Base-by-base conservation (phyloP, 2,888 invertebrate genomes). In the Ophion costatus region DNA sequence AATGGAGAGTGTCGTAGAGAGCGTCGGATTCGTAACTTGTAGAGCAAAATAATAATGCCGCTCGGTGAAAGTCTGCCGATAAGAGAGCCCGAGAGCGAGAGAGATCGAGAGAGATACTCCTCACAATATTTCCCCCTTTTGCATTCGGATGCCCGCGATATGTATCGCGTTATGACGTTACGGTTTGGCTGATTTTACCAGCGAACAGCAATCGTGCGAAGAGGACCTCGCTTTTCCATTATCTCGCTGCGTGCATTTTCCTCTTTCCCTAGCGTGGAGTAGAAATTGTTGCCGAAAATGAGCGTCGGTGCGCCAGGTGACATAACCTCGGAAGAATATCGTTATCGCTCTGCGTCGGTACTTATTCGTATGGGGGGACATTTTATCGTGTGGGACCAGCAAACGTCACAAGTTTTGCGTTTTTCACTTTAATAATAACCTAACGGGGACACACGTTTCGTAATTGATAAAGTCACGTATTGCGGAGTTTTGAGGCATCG, bases 31-130 rank as follows among this genome's bases (percentile, higher is more conserved):
- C 56, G 63, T 63, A 76, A 61, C 56, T 45, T 56, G 38, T 67
- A 17, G 63, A 70, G 38, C 59, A 56, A 66, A 67, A 84, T 81
- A 78, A 76, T 76, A 56, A 66, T 79, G 78, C 78, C 70, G 70
- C 81, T 71, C 57, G 82, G 82, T 85, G 85, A 85, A 85, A 85
- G 85, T 85, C 82, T 82, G 79, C 57, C 69, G 75, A 57, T 61
- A 51, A 38, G 70, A 74, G 78, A 75, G 75, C 63, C 61, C 59
- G 71, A 70, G 75, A 51, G 67, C 42, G 20, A 45, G 45, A 42
- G 22, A 74, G 14, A 59, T 24, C 7, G 64, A 51, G 61, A 75
- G 63, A 61, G 61, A 76, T 66, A 56, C 11, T 75, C 81, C 78
- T 82, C 84, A 29, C 81, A 75, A 78, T 80, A 33, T 79, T 71